Evolutionary conservation across 2,797 vertebrate genomes (phyloP).

Genomic region (Phrynocephalus forsythii): DNA sequence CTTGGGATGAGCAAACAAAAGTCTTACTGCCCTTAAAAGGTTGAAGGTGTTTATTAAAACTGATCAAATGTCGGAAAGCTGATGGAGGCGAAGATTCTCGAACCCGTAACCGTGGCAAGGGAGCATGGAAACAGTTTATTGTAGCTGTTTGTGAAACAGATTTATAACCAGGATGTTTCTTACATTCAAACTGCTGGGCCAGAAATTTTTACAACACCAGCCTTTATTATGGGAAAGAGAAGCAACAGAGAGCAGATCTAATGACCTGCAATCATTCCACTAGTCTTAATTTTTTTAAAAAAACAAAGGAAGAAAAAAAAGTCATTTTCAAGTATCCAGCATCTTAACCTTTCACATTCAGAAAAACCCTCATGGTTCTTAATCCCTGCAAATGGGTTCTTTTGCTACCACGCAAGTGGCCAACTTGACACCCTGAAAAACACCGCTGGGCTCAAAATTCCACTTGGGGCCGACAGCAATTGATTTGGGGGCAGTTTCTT

Average conservation of each 20-base stretch:
- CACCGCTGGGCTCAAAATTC: not conserved
- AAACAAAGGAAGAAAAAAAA: not conserved
- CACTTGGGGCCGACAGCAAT: no score
- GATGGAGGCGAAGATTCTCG: no score
- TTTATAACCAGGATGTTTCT: conserved; percentile 40
- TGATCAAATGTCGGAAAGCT: not conserved
- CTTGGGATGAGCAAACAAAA: no score
- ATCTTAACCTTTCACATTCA: not conserved
- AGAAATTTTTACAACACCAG: not conserved
- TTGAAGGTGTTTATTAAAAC: no score
- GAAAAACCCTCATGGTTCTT: not conserved
- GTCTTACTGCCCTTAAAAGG: no score
- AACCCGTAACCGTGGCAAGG: not conserved
- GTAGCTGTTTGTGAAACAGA: not conserved
- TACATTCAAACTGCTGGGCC: not conserved
- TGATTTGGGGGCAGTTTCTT: not conserved
- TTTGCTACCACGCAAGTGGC: no score
- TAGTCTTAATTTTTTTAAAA: not conserved
- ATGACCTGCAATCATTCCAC: not conserved
- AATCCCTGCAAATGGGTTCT: not conserved
- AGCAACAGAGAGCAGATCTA: not conserved
- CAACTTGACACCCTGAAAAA: not conserved
- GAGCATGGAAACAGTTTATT: conserved; percentile 58
- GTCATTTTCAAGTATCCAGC: no score
- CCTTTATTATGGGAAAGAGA: not conserved